Conservation (phyloP, 2,797 vertebrate genomes). For the Onychomys torridus region DNA sequence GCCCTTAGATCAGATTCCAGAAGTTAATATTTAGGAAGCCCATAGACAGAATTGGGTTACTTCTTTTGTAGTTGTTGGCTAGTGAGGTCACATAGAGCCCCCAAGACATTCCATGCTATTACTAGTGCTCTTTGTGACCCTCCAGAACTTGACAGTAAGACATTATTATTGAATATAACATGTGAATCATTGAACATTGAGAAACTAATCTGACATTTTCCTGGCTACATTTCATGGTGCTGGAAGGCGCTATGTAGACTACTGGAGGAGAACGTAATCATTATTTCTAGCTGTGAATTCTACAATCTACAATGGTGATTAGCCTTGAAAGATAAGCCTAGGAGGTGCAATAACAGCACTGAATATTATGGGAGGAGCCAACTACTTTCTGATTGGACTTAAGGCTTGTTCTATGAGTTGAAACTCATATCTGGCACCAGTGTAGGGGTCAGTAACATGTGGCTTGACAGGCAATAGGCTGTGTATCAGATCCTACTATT, state of each 20-base stretch:
- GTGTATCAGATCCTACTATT: neutral
- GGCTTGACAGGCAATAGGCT: neutral
- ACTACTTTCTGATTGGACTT: neutral
- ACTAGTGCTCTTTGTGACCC: neutral
- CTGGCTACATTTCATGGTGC: neutral
- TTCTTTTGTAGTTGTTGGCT: neutral
- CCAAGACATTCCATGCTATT: neutral
- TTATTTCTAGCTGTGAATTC: neutral
- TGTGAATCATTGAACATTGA: neutral
- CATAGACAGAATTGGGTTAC: neutral
- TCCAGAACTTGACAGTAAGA: neutral
- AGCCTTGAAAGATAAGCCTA: neutral
- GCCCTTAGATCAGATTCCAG: neutral
- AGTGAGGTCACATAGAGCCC: neutral
- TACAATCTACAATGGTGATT: neutral
- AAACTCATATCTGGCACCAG: neutral
- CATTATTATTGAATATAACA: neutral
- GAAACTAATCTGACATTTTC: neutral
- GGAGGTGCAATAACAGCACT: no score
- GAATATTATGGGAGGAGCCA: neutral
- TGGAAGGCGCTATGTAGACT: neutral
- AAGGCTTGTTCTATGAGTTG: neutral
- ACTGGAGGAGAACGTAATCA: neutral
- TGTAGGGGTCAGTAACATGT: no score
- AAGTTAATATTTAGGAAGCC: neutral